phyloP scores from a whole-genome alignment of 2,888 invertebrate species.

The Papilio demoleus region DNA sequence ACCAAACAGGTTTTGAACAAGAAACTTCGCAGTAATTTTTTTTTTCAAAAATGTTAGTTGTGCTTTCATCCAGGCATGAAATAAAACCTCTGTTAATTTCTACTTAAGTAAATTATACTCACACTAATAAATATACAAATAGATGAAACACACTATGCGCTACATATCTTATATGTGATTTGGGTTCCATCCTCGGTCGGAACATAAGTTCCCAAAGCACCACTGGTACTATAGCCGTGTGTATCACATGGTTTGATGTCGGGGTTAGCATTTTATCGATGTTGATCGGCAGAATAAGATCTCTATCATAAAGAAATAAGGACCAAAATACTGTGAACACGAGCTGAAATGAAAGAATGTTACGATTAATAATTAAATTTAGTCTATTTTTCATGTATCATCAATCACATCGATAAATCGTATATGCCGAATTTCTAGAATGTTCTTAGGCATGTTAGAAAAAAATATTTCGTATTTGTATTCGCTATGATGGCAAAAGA shows the following conservation, averaged over 20 bases:
- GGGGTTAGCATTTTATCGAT: conserved; percentile 58
- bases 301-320: conserved; percentile 60
- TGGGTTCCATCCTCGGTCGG: conserved; percentile 57
- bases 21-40: neutral
- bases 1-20: no score
- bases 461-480: conserved; percentile 44
- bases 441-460: conserved; percentile 39
- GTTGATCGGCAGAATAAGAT: conserved; percentile 61
- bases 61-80: no score
- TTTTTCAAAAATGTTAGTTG: neutral
- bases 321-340: conserved; percentile 68
- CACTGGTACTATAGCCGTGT: conserved; percentile 64
- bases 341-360: conserved; percentile 56
- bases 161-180: conserved; percentile 58
- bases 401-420: neutral
- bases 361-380: conserved; percentile 37
- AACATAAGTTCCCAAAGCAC: conserved; percentile 63
- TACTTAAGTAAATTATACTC: conserved; percentile 60
- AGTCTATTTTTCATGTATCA: neutral
- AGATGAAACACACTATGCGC: conserved; percentile 55
- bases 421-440: neutral
- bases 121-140: conserved; percentile 61
- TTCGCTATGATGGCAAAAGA: no score
- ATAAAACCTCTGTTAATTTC: no score
- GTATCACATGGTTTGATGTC: conserved; percentile 67